Evolutionary conservation across 2,113 vertebrate species (phyloP).

Genomic region (Macrotis lagotis): DNA sequence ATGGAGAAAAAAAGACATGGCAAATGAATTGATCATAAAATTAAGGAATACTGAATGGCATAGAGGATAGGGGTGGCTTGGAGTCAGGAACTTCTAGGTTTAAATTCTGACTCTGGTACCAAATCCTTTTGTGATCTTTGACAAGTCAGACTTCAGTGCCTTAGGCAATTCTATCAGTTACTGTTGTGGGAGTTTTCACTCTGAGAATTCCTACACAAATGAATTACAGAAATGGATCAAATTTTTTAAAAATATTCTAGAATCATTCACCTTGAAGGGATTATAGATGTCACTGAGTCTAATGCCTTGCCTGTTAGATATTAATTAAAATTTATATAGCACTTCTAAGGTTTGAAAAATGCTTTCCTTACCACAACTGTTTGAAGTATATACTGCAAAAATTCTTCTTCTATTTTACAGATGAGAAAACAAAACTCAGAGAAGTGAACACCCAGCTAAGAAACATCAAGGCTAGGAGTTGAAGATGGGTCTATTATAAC

Average conservation of each 20-base stretch:
- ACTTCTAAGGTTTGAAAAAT: not conserved
- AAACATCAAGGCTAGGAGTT: not conserved
- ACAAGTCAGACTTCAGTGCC: not conserved
- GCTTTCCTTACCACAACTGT: not conserved
- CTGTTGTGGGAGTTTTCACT: not conserved
- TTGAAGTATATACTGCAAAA: not conserved
- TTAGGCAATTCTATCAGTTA: not conserved
- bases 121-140: not conserved
- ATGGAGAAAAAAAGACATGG: not conserved
- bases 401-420: not conserved
- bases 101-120: not conserved
- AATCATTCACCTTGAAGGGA: not conserved
- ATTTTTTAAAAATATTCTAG: not conserved
- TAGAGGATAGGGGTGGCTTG: not conserved
- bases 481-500: not conserved
- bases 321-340: not conserved
- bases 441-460: not conserved
- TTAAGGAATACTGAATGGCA: not conserved
- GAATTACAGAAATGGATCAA: not conserved
- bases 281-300: not conserved
- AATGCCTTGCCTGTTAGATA: not conserved
- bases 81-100: not conserved
- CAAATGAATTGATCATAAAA: not conserved
- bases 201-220: not conserved
- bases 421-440: not conserved